Conservation (phyloP, 2,888 invertebrate genomes). For the Andrena trimmerana region DNA sequence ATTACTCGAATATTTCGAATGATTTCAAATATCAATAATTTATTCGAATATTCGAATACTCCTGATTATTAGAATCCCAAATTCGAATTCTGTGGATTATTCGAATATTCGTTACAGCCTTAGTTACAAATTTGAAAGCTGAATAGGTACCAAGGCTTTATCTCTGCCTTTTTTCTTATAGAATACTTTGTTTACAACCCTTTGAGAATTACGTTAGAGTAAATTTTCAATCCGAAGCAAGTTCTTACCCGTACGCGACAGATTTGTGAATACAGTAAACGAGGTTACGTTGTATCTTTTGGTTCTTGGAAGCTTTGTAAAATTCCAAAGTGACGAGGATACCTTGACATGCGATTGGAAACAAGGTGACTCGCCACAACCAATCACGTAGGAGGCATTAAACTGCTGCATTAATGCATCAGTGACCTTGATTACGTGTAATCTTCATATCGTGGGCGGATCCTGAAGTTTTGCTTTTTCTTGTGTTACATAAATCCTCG, state of each 20-base stretch:
- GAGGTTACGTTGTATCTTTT: slow-evolving; percentile 5
- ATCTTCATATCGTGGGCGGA: slow-evolving; percentile 52
- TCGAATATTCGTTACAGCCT: too few species aligned
- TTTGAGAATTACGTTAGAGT: neutral
- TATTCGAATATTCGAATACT: too few species aligned
- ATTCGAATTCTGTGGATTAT: too few species aligned
- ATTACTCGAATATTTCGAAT: too few species aligned
- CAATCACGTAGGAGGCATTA: slow-evolving; percentile 60
- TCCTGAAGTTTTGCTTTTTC: slow-evolving; percentile 51
- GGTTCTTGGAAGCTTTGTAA: neutral
- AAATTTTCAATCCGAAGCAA: neutral
- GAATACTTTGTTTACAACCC: too few species aligned
- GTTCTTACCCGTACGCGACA: neutral
- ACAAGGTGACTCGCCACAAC: slow-evolving; percentile 61
- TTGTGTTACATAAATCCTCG: slow-evolving; percentile 44
- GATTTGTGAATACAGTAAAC: neutral
- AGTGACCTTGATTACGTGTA: slow-evolving; percentile 56
- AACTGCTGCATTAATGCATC: slow-evolving; percentile 64
- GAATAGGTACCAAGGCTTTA: too few species aligned
- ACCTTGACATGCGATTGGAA: slow-evolving; percentile 62
- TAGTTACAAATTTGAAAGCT: too few species aligned
- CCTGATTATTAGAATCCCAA: too few species aligned
- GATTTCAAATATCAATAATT: too few species aligned
- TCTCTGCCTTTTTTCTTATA: too few species aligned
- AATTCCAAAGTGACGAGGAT: slow-evolving; percentile 30